phyloP scores from a whole-genome alignment of 2,113 vertebrate genomes.

The Sinocyclocheilus maitianheensis region DNA sequence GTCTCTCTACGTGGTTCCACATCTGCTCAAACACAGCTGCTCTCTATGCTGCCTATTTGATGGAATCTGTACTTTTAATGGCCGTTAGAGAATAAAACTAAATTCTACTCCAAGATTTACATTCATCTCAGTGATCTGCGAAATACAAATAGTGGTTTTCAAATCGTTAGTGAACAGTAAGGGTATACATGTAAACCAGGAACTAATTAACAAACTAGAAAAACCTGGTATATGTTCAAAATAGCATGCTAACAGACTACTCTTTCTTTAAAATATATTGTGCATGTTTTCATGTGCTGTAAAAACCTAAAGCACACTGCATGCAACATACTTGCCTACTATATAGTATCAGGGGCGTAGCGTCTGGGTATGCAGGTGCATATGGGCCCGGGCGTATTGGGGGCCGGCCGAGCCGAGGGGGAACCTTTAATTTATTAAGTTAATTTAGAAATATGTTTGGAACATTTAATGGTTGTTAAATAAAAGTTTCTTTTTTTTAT shows the following conservation, averaged over 20 bases:
- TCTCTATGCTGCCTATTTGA: neutral
- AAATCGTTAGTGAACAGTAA: neutral
- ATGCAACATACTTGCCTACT: neutral
- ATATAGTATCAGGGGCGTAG: neutral
- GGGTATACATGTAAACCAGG: neutral
- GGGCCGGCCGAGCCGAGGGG: too few relatives aligned
- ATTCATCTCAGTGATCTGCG: neutral
- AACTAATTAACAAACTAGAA: neutral
- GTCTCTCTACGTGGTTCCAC: slow-evolving; percentile 3
- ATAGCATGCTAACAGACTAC: neutral
- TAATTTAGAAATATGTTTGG: too few relatives aligned
- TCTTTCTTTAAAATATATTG: neutral
- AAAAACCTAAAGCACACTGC: neutral
- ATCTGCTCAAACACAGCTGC: neutral
- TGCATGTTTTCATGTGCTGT: neutral
- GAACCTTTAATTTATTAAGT: too few relatives aligned
- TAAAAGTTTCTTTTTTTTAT: too few relatives aligned
- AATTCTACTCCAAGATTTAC: too few relatives aligned
- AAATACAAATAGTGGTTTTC: neutral
- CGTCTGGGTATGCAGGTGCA: too few relatives aligned
- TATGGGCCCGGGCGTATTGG: too few relatives aligned
- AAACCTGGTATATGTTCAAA: neutral
- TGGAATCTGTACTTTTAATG: neutral
- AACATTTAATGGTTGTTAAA: too few relatives aligned
- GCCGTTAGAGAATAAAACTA: neutral